These are phyloP conservation scores for Circaetus gallicus DNA, from an alignment of 2,113 vertebrate genomes.

Conservation along the genomic window DNA sequence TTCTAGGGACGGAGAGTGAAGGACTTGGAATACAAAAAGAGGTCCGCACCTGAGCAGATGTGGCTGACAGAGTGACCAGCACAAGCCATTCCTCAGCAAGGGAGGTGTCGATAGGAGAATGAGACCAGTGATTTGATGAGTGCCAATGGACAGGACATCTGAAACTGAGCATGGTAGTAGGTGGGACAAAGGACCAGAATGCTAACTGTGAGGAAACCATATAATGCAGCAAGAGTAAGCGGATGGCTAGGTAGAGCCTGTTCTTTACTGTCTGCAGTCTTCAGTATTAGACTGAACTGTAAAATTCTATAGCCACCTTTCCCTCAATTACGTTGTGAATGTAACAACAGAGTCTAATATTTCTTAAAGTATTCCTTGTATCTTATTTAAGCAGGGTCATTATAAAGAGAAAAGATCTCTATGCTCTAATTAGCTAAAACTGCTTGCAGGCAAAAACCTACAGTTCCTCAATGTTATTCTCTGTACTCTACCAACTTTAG, in stretches of 20 bases:
- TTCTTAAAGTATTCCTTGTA: neutral
- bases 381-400: neutral
- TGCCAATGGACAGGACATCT: neutral
- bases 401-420: neutral
- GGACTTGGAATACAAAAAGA: neutral
- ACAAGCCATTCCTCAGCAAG: neutral
- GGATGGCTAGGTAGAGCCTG: neutral
- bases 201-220: neutral
- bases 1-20: neutral
- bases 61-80: neutral
- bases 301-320: neutral
- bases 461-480: neutral
- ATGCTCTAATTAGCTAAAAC: neutral
- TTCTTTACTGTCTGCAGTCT: neutral
- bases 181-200: neutral
- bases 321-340: neutral
- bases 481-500: neutral
- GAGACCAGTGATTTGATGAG: neutral
- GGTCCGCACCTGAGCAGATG: accelerated
- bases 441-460: neutral
- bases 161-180: neutral
- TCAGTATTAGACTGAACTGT: neutral
- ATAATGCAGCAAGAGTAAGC: neutral
- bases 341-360: neutral
- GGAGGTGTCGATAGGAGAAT: accelerated